phyloP scores from a whole-genome alignment of 2,797 vertebrate genomes.

The Syncerus caffer region DNA sequence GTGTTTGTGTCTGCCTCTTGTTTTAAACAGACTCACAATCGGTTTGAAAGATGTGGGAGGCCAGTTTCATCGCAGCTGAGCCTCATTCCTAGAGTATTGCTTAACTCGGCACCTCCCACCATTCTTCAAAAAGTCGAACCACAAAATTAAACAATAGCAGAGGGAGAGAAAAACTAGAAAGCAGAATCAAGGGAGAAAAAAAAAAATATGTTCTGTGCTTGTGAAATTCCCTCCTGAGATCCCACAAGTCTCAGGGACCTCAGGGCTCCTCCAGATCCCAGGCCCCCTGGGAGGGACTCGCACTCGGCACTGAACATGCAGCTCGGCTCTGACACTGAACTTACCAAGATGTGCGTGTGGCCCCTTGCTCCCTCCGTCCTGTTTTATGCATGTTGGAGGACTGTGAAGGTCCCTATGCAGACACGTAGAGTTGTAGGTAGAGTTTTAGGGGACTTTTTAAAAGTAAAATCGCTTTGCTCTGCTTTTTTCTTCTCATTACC shows the following conservation, averaged over 20 bases:
- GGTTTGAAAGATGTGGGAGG: conserved; percentile 35
- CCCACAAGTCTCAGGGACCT: conserved; percentile 26
- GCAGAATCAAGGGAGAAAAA: conserved; percentile 28
- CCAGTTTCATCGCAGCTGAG: background rate
- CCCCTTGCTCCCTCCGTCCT: background rate
- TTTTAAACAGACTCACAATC: background rate
- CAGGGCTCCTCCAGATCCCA: background rate
- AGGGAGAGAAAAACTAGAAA: conserved; percentile 52
- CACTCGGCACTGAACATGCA: background rate
- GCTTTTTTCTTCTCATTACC: conserved; percentile 46
- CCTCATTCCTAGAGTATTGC: conserved; percentile 59
- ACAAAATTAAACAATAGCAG: conserved; percentile 66
- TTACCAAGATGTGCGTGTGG: conserved; percentile 65
- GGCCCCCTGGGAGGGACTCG: background rate
- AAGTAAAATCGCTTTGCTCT: conserved; percentile 42
- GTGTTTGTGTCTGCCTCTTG: background rate
- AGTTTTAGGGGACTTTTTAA: background rate
- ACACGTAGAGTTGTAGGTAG: conserved; percentile 24
- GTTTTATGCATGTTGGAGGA: background rate
- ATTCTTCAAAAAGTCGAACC: conserved; percentile 36
- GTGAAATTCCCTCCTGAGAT: conserved; percentile 45
- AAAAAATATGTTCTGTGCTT: conserved; percentile 49
- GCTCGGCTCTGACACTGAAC: background rate
- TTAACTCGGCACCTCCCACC: conserved; percentile 31
- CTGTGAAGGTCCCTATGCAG: background rate